A percentile compares a stretch with the other conserved stretches of the same genome.
Evolutionary conservation across 2,113 vertebrate species (phyloP).

Genomic region (Podocnemis expansa): DNA sequence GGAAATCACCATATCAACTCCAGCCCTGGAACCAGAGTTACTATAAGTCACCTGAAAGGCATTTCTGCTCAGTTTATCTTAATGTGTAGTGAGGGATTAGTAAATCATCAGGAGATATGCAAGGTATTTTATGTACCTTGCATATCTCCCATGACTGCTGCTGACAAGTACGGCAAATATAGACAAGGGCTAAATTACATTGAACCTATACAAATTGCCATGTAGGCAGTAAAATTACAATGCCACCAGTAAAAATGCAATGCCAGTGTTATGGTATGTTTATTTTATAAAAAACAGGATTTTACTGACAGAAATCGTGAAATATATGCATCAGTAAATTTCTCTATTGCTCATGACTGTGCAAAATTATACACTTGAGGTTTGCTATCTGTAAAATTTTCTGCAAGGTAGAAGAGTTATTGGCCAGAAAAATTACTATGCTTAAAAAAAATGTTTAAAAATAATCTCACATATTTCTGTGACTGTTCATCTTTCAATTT

Average conservation of each 20-base stretch:
- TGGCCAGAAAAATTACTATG: neutral
- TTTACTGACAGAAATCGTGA: neutral
- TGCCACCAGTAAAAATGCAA: neutral
- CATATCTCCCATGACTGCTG: too few relatives aligned
- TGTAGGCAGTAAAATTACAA: neutral
- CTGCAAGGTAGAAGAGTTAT: neutral
- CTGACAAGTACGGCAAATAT: too few relatives aligned
- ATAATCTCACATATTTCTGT: neutral
- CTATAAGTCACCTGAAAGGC: too few relatives aligned
- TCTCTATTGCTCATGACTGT: neutral
- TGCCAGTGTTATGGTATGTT: neutral
- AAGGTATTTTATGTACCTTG: too few relatives aligned
- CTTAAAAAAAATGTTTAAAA: neutral
- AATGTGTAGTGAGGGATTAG: too few relatives aligned
- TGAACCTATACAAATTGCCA: neutral
- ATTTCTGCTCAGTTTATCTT: too few relatives aligned
- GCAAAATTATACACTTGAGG: constrained; percentile 17
- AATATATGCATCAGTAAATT: neutral
- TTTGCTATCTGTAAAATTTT: neutral
- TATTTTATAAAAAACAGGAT: neutral
- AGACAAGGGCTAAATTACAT: too few relatives aligned
- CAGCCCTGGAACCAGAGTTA: too few relatives aligned
- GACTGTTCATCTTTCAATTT: neutral
- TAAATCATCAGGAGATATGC: too few relatives aligned
- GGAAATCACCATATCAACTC: too few relatives aligned